Evolutionary conservation across 2,113 vertebrate genomes (phyloP), one percentile per base, ranked within the genome.

Genomic region (Colinus virginianus): DNA sequence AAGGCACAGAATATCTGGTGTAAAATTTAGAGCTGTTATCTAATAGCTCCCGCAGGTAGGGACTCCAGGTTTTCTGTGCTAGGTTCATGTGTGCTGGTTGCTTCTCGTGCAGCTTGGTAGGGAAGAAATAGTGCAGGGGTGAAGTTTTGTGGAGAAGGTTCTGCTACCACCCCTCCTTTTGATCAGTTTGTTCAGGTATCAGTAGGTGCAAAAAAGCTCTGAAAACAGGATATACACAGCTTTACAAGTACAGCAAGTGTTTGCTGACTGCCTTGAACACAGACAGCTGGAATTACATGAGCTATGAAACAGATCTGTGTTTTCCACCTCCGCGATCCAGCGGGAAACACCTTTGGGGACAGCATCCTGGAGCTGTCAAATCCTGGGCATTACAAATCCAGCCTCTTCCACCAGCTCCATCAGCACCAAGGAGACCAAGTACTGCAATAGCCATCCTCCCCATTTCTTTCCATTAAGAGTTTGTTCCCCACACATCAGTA

Each of bases 1-100:
- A 86, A 89, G 67, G 75, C 58, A 74, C 59, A 64, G 32, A 86
- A 51, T 92, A 72, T 36, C 78, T 94, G 40, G 16, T 94, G 56
- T 81, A 80, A 53, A 78, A 87, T 40, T 70, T 94, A 94, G 80
- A 93, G 45, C 46, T 84, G 51, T 89, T 87, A 78, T 51, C 23
- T 26, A 72, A 71, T 40, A 40, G 61, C 58, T 75, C 30, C n/a
- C 40, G 43, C 51, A 68, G 42, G 51, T 3, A 75, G 40, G 36
- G 40, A 87, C 14, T 77, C 15, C 11, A 26, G 63, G 20, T 16
- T 82, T 75, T 76, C 63, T 71, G 7, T 64, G 20, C 25, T 51
- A 30, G 38, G 12, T 42, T 9, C 17, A 1, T n/a, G 15, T 53
- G 18, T 11, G 7, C n/a, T 46, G 26, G 17, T 66, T 53, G 9